These are phyloP conservation scores for Melangyna quadrimaculata DNA, from an alignment of 2,888 invertebrate species.

Conservation along the genomic window DNA sequence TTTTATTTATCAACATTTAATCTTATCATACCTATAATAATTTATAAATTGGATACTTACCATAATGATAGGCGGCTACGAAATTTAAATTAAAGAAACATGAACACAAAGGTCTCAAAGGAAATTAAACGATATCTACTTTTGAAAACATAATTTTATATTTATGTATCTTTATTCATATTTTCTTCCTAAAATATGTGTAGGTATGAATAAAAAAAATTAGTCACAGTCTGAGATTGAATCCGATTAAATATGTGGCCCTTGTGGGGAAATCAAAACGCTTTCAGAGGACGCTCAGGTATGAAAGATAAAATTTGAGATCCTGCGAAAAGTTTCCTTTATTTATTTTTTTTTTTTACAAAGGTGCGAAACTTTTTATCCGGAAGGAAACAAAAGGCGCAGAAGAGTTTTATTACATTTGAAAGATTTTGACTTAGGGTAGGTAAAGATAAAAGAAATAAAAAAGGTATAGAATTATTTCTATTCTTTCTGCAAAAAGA, in stretches of 20 bases:
- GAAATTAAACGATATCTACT: conserved; percentile 7
- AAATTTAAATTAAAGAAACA: background rate
- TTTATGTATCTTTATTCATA: background rate
- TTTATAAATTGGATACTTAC: background rate
- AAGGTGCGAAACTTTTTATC: background rate
- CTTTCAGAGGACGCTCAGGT: background rate
- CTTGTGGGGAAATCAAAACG: background rate
- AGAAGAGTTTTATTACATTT: background rate
- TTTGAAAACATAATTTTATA: background rate
- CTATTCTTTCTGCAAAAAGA: background rate
- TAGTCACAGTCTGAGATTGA: background rate
- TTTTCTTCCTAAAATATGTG: background rate
- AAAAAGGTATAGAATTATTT: background rate
- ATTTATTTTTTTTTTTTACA: background rate
- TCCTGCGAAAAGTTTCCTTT: background rate
- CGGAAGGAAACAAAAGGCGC: background rate
- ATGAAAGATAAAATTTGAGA: background rate
- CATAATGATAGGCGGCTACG: background rate
- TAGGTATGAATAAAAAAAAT: background rate
- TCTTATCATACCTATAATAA: background rate
- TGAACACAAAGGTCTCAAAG: background rate
- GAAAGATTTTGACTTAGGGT: background rate
- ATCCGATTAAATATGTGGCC: background rate
- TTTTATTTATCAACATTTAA: background rate
- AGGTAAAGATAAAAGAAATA: background rate